A percentile compares a stretch with the other conserved stretches of the same genome.
Evolutionary conservation across 2,113 vertebrate species (phyloP).

Genomic region (Motacilla tschutschensis): DNA sequence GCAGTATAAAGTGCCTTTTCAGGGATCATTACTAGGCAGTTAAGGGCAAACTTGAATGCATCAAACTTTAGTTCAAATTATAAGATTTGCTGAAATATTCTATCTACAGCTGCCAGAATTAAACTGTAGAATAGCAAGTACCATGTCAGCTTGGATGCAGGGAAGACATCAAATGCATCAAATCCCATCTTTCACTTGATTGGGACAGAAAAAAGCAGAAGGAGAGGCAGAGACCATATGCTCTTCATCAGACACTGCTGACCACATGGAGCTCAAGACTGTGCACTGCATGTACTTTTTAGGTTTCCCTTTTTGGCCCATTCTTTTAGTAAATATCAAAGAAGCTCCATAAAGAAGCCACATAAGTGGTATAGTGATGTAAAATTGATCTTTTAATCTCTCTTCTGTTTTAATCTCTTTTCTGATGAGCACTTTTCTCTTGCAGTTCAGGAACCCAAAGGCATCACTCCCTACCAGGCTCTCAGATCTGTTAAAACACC

Average conservation of each 20-base stretch:
- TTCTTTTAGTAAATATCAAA: not conserved
- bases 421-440: not conserved
- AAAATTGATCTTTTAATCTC: not conserved
- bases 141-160: not conserved
- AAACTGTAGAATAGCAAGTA: not conserved
- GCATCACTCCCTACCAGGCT: constrained; percentile 81
- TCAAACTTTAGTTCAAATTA: not conserved
- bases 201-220: not conserved
- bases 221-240: not conserved
- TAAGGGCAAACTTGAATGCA: not conserved
- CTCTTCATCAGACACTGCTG: not conserved
- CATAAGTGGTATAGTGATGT: not conserved
- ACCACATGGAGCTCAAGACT: not conserved
- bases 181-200: not conserved
- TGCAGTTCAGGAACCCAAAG: constrained; percentile 90
- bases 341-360: not conserved
- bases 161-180: not conserved
- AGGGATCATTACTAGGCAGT: not conserved
- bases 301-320: not conserved
- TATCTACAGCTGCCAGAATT: not conserved
- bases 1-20: not conserved
- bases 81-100: not conserved
- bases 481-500: constrained; percentile 82
- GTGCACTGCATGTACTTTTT: not conserved
- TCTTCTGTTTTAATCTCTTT: not conserved